These are phyloP conservation scores for Notodonta ziczac DNA, from an alignment of 2,888 invertebrate genomes.

Conservation along the genomic window DNA sequence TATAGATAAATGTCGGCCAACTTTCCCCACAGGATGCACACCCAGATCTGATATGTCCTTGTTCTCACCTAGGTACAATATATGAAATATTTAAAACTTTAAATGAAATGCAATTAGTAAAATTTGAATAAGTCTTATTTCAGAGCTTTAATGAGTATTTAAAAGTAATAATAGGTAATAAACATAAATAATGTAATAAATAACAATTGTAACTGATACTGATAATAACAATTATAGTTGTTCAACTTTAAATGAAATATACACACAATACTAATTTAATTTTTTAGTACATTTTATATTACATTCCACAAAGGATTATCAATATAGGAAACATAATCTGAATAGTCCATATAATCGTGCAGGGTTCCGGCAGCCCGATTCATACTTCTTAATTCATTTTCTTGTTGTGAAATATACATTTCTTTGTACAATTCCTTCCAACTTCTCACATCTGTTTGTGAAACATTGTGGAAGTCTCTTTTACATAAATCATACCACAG, in stretches of 20 bases:
- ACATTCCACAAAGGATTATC: slow-evolving; percentile 72
- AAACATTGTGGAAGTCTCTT: slow-evolving; percentile 58
- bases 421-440: slow-evolving; percentile 65
- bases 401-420: slow-evolving; percentile 43
- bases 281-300: slow-evolving; percentile 32
- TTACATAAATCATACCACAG: slow-evolving; percentile 69
- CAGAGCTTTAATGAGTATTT: slow-evolving; percentile 1
- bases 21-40: slow-evolving; percentile 64
- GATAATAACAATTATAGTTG: background rate
- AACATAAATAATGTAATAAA: slow-evolving; percentile 8
- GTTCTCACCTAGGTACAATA: slow-evolving; percentile 67
- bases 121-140: background rate
- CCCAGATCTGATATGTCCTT: slow-evolving; percentile 64
- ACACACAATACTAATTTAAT: no score
- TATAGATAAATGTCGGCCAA: slow-evolving; percentile 75
- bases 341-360: slow-evolving; percentile 67
- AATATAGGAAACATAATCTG: slow-evolving; percentile 67
- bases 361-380: slow-evolving; percentile 48
- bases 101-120: background rate
- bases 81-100: slow-evolving; percentile 19
- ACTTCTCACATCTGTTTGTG: slow-evolving; percentile 39
- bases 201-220: slow-evolving; percentile 1
- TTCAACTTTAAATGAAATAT: no score
- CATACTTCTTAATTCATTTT: slow-evolving; percentile 32
- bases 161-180: slow-evolving; percentile 2